A percentile compares a stretch with the other conserved stretches of the same genome.
These are phyloP conservation scores for Picus viridis DNA, from an alignment of 2,797 vertebrate species.

Conservation along the genomic window DNA sequence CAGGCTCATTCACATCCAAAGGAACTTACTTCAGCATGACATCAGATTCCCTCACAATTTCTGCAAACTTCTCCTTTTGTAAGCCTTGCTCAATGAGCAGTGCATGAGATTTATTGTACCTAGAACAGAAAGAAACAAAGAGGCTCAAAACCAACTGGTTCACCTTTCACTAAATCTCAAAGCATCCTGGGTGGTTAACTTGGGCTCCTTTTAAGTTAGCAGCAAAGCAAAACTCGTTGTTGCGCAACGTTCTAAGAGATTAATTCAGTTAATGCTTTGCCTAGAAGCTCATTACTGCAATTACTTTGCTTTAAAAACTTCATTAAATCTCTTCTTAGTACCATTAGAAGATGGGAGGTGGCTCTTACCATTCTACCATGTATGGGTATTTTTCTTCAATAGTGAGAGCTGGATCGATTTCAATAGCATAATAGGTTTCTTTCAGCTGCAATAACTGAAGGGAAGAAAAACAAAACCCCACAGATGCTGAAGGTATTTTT, in stretches of 20 bases:
- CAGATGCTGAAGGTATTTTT: neutral
- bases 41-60: slow-evolving; percentile 92
- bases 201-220: neutral
- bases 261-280: neutral
- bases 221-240: neutral
- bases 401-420: slow-evolving; percentile 91
- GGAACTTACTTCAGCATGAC: slow-evolving; percentile 89
- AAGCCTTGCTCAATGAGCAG: slow-evolving; percentile 92
- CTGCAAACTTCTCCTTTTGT: slow-evolving; percentile 87
- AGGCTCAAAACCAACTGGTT: neutral
- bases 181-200: neutral
- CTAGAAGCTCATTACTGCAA: neutral
- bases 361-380: slow-evolving; percentile 95
- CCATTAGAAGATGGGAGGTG: neutral
- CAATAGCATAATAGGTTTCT: slow-evolving; percentile 95
- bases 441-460: slow-evolving; percentile 88
- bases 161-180: neutral
- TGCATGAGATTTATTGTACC: slow-evolving; percentile 95
- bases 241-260: neutral
- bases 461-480: neutral
- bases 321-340: neutral
- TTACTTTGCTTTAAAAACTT: neutral
- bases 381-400: slow-evolving; percentile 94
- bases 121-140: slow-evolving; percentile 63
- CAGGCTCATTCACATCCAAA: neutral